Base-by-base conservation (phyloP, 2,113 vertebrate genomes). In the Psephotus haematonotus region DNA sequence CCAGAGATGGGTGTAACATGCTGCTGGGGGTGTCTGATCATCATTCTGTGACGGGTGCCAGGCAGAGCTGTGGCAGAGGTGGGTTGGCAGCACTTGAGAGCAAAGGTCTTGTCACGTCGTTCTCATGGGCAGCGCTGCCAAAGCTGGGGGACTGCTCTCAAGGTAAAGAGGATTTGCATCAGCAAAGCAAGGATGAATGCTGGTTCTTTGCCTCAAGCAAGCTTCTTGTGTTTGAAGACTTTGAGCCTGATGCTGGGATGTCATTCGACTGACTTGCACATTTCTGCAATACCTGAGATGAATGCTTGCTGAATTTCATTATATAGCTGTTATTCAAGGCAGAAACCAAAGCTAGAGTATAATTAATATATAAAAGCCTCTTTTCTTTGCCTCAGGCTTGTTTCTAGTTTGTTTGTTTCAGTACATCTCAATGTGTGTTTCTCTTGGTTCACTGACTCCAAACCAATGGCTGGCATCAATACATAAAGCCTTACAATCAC, bases 331-430 rank as follows among this genome's bases (percentile, higher is more conserved):
- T 93, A 79, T 90, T 96, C 11, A 72, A 86, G 83, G 80, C 93
- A 82, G 93, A 96, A 94, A 39, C 75, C 41, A n/a, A 78, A 93
- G 46, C 24, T 46, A 70, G 72, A 71, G 69, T 92, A 65, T 88
- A 82, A 92, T 96, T 97, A 86, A 96, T 65, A 82, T 76, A 76
- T 92, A 75, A 95, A 97, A 96, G 68, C 85, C 75, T 93, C 35
- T 93, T 68, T 78, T 96, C 92, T 96, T 96, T 93, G 94, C 85
- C 93, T 92, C 68, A 44, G 74, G 85, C 83, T 60, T 96, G 75
- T 81, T 97, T 95, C 72, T 95, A 52, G 92, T 95, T 81, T 91
- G 70, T 95, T 97, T 70, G 91, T 97, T 96, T 95, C 95, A 85
- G 88, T 89, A 91, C 65, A 65, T 96, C 84, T 94, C 80, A 90